phyloP scores from a whole-genome alignment of 2,888 invertebrate species.

The Cactoblastis cactorum region DNA sequence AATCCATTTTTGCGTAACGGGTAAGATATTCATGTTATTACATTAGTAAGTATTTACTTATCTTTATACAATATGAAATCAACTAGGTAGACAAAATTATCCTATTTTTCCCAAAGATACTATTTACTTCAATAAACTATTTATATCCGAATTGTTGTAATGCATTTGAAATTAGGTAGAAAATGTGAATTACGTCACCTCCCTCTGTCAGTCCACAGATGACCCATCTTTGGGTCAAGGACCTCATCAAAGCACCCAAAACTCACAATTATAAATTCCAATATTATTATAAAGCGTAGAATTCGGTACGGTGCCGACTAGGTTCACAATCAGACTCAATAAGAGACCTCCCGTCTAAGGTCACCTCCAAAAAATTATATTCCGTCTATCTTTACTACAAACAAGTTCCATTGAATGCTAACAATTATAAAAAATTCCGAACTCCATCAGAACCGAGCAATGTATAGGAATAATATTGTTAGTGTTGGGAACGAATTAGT shows the following conservation, averaged over 20 bases:
- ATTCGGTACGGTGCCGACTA: slow-evolving; percentile 29
- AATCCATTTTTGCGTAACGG: no score
- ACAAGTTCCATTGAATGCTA: slow-evolving; percentile 14
- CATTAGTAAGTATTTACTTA: no score
- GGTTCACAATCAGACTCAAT: slow-evolving; percentile 42
- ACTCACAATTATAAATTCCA: slow-evolving; percentile 54
- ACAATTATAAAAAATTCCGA: neutral
- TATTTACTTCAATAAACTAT: no score
- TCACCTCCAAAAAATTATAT: slow-evolving; percentile 13
- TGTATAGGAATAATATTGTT: slow-evolving; percentile 18
- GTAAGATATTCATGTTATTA: no score
- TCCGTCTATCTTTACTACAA: neutral
- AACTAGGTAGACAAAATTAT: no score
- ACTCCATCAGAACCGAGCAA: slow-evolving; percentile 8
- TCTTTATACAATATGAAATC: no score
- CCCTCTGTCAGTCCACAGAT: slow-evolving; percentile 3
- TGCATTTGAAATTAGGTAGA: neutral
- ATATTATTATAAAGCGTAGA: slow-evolving; percentile 36
- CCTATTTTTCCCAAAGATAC: no score
- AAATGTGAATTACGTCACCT: neutral
- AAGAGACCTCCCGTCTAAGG: slow-evolving; percentile 46
- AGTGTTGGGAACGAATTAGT: slow-evolving; percentile 28
- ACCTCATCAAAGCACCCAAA: slow-evolving; percentile 36
- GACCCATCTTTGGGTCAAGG: slow-evolving; percentile 27
- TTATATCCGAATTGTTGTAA: no score